A percentile compares a stretch with the other conserved stretches of the same genome.
Evolutionary conservation across 1,140 invertebrate genomes (phyloP).

Genomic region (Brachionus rubens): DNA sequence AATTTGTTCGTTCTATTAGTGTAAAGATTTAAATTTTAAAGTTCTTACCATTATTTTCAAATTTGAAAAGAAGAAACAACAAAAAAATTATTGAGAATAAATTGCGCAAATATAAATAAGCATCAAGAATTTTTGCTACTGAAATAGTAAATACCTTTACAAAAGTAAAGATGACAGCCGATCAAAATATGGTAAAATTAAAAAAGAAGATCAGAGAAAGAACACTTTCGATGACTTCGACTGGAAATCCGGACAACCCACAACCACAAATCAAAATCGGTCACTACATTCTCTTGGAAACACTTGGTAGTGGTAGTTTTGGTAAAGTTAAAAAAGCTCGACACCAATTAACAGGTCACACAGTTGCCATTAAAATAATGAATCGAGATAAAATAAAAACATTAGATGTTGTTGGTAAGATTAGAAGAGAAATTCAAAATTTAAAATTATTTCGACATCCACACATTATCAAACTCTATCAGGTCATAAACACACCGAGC

Average conservation of each 20-base stretch:
- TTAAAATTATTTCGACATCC: conserved; percentile 96
- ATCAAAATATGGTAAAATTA: not conserved
- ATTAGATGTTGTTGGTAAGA: conserved; percentile 97
- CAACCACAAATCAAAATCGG: conserved; percentile 59
- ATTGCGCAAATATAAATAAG: too few relatives aligned
- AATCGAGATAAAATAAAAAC: conserved; percentile 98
- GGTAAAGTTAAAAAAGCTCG: conserved; percentile 63
- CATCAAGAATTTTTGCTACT: too few relatives aligned
- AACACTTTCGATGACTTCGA: conserved; percentile 41
- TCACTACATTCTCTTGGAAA: conserved; percentile 64
- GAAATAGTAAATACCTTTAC: too few relatives aligned
- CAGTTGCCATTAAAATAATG: conserved; percentile 97
- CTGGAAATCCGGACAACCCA: not conserved
- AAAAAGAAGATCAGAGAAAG: conserved; percentile 39
- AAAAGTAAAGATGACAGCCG: too few relatives aligned
- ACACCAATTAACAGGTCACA: conserved; percentile 93
- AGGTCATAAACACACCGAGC: conserved; percentile 90
- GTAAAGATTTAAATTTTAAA: too few relatives aligned
- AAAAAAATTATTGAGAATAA: too few relatives aligned
- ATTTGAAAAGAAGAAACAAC: too few relatives aligned
- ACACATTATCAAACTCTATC: conserved; percentile 94
- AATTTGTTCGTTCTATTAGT: too few relatives aligned
- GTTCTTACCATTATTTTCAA: too few relatives aligned
- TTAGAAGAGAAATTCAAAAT: conserved; percentile 96
- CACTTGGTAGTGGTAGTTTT: conserved; percentile 63